A percentile compares a stretch with the other conserved stretches of the same genome.
Evolutionary conservation across 2,888 invertebrate species (phyloP).

Genomic region (Subacronicta megacephala): DNA sequence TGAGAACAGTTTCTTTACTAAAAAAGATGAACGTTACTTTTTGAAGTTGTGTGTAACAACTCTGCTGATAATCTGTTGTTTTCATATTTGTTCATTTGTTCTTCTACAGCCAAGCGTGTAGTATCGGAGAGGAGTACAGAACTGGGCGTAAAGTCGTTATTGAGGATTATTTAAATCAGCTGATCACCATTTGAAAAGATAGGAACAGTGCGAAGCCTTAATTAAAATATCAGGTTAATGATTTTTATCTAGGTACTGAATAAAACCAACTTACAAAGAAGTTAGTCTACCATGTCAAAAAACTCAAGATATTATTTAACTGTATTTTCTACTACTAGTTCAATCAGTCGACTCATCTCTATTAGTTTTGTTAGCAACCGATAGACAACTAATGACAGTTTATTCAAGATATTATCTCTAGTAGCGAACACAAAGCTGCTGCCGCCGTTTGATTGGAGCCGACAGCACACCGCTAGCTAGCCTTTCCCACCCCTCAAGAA

Average conservation of each 20-base stretch:
- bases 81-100: too few relatives aligned
- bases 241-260: too few relatives aligned
- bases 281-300: too few relatives aligned
- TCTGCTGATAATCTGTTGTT: background rate
- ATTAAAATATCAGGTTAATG: too few relatives aligned
- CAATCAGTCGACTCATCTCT: constrained; percentile 2
- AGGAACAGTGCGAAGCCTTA: too few relatives aligned
- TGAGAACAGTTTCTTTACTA: constrained; percentile 5
- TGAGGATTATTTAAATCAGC: too few relatives aligned
- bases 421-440: constrained; percentile 34
- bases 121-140: too few relatives aligned
- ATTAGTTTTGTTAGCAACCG: constrained; percentile 16
- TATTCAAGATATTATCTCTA: constrained; percentile 33
- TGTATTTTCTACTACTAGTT: background rate
- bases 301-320: background rate
- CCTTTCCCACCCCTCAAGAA: constrained; percentile 42
- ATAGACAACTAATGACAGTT: constrained; percentile 35
- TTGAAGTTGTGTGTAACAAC: background rate
- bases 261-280: too few relatives aligned
- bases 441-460: constrained; percentile 30
- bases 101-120: too few relatives aligned
- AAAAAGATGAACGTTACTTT: background rate
- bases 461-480: constrained; percentile 25
- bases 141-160: too few relatives aligned
- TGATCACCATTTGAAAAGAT: too few relatives aligned